Percentiles rank a stretch among this genome's conserved stretches.
phyloP scores from a whole-genome alignment of 2,888 invertebrate genomes.

The Drosophila setosimentum region DNA sequence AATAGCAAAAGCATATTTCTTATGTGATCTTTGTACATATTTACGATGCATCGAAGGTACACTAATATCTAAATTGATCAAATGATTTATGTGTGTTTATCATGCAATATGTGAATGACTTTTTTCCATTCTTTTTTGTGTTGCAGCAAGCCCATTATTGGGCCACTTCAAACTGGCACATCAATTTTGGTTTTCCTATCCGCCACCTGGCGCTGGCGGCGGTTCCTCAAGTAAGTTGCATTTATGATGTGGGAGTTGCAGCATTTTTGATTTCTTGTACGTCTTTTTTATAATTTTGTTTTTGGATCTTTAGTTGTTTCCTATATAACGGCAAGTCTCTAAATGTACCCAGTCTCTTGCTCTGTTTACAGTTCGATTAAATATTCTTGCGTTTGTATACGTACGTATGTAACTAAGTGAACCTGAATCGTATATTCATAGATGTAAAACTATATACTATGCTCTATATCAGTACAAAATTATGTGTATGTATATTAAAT shows the following conservation, averaged over 20 bases:
- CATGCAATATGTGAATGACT: not conserved
- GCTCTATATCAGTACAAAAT: conserved; percentile 41
- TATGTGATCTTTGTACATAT: not conserved
- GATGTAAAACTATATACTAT: conserved; percentile 44
- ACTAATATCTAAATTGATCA: not conserved
- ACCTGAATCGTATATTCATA: conserved; percentile 54
- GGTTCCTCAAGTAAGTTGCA: conserved; percentile 87
- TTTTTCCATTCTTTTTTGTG: conserved; percentile 4
- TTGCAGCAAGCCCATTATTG: conserved; percentile 83
- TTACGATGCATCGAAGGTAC: not conserved
- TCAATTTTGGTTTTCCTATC: conserved; percentile 94
- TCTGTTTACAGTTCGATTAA: conserved; percentile 64
- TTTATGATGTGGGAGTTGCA: conserved; percentile 52
- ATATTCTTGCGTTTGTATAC: conserved; percentile 63
- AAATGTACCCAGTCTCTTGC: conserved; percentile 64
- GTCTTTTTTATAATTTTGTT: conserved; percentile 32
- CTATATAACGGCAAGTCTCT: conserved; percentile 59
- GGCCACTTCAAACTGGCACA: conserved; percentile 90
- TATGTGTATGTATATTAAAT: conserved; percentile 46
- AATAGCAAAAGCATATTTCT: not conserved
- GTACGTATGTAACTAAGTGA: conserved; percentile 68
- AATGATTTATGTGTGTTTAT: not conserved
- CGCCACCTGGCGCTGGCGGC: conserved; percentile 91
- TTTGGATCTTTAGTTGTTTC: conserved; percentile 34
- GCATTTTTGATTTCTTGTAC: conserved; percentile 45